Percentiles rank a stretch among this genome's conserved stretches.
Evolutionary conservation across 2,113 vertebrate genomes (phyloP).

Genomic region (Microcebus lehilahytsara): DNA sequence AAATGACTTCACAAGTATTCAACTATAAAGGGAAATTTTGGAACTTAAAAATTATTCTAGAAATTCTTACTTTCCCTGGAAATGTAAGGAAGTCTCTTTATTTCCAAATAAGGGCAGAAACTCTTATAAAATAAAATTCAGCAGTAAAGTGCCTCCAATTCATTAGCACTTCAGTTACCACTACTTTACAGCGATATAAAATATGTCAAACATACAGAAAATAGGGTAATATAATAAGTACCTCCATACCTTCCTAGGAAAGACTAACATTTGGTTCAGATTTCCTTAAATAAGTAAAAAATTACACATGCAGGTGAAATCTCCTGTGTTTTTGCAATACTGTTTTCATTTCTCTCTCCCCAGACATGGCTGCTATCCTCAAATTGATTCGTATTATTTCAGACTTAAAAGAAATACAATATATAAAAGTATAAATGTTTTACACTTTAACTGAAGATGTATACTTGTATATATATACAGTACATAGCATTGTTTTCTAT

Average conservation of each 20-base stretch:
- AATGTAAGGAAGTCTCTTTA: background rate
- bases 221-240: background rate
- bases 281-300: background rate
- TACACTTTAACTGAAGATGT: background rate
- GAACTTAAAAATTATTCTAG: conserved; percentile 18
- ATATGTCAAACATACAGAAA: background rate
- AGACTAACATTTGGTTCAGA: background rate
- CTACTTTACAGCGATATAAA: background rate
- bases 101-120: background rate
- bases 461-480: background rate
- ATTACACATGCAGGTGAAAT: background rate
- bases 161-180: background rate
- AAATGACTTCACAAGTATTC: conserved; percentile 62
- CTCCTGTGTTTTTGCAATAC: background rate
- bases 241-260: background rate
- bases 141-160: background rate
- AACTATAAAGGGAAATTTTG: conserved; percentile 12
- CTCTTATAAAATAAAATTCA: background rate
- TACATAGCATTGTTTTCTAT: background rate
- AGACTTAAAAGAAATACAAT: background rate
- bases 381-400: background rate
- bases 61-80: background rate
- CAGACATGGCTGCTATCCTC: background rate
- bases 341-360: background rate
- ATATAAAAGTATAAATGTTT: background rate